phyloP scores from a whole-genome alignment of 2,888 invertebrate species.

The Scaptomyza parva region DNA sequence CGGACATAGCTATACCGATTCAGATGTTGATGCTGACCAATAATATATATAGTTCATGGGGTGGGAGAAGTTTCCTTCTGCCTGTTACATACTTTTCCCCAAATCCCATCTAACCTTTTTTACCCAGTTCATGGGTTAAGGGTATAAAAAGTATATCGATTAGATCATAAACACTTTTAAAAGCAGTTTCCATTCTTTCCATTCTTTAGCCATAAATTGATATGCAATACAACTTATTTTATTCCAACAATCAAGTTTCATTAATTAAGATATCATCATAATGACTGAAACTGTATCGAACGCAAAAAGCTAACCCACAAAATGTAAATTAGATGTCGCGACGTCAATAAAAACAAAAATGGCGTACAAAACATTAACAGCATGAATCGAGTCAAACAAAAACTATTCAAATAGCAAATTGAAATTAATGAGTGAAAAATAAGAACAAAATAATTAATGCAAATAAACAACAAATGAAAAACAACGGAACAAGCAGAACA shows the following conservation, averaged over 20 bases:
- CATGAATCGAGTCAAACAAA: conserved; percentile 26
- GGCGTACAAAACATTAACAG: conserved; percentile 26
- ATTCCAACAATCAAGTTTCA: conserved; percentile 33
- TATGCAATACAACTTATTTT: neutral
- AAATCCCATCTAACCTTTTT: too few species aligned
- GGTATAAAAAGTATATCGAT: too few species aligned
- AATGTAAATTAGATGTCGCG: conserved; percentile 23
- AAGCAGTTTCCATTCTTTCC: too few species aligned
- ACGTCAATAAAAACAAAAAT: conserved; percentile 54
- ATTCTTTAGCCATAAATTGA: neutral
- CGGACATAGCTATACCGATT: too few species aligned
- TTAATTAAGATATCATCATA: conserved; percentile 14
- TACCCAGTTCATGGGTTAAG: too few species aligned
- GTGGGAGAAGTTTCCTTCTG: too few species aligned
- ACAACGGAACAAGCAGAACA: conserved; percentile 15
- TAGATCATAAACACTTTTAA: too few species aligned
- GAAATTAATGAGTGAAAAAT: conserved; percentile 54
- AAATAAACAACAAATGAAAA: conserved; percentile 21
- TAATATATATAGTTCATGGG: too few species aligned
- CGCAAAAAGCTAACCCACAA: neutral
- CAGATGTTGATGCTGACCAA: too few species aligned
- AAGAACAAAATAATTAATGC: conserved; percentile 21
- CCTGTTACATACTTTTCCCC: too few species aligned
- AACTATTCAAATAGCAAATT: conserved; percentile 59
- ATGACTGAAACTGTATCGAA: conserved; percentile 6